These are phyloP conservation scores for Odontocolon sp. DNA, from an alignment of 2,888 invertebrate species.

Conservation along the genomic window DNA sequence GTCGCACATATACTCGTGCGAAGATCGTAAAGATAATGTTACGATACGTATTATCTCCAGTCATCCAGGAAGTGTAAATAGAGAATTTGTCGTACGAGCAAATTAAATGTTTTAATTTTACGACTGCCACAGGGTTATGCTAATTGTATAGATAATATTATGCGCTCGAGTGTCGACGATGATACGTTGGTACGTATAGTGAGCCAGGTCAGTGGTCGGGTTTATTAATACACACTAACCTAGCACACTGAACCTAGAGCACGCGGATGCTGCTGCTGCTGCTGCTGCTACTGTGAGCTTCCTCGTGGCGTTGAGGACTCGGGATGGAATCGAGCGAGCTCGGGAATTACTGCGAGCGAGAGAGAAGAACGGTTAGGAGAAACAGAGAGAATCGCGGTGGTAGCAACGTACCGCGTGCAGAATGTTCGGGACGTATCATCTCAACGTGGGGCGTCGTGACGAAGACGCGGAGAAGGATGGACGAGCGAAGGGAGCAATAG, in stretches of 20 bases:
- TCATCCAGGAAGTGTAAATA: background rate
- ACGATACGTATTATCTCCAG: background rate
- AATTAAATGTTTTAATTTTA: background rate
- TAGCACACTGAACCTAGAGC: conserved; percentile 55
- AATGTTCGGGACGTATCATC: conserved; percentile 19
- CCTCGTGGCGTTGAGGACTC: conserved; percentile 41
- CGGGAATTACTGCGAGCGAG: background rate
- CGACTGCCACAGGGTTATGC: conserved; percentile 8
- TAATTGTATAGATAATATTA: background rate
- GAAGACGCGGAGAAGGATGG: conserved; percentile 15
- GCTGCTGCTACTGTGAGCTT: conserved; percentile 26
- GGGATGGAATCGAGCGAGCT: conserved; percentile 11
- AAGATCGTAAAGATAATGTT: background rate
- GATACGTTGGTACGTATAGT: conserved; percentile 12
- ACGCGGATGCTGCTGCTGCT: conserved; percentile 38
- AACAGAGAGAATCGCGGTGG: background rate
- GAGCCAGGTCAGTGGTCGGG: conserved; percentile 60
- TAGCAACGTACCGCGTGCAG: conserved; percentile 21
- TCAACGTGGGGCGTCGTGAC: conserved; percentile 4
- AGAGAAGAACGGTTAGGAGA: background rate
- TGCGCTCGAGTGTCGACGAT: background rate
- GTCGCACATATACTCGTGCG: background rate
- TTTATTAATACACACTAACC: conserved; percentile 59
- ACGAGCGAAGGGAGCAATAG: background rate
- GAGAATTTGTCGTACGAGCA: background rate